Conservation (phyloP, 2,888 invertebrate genomes). For the Cenopis cana region DNA sequence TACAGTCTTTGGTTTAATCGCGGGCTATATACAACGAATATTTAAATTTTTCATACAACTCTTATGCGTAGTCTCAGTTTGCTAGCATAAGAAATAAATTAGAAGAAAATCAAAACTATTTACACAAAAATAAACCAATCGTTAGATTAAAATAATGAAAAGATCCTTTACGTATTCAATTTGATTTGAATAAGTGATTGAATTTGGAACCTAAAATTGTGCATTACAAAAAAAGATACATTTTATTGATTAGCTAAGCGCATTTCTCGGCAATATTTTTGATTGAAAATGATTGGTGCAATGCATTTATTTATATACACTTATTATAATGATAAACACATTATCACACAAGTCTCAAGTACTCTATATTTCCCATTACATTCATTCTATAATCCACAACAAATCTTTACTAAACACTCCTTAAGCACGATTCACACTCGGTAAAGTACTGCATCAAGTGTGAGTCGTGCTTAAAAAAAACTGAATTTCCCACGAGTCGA, state of each 20-base stretch:
- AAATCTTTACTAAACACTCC: background rate
- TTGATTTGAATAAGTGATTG: constrained; percentile 42
- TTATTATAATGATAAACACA: constrained; percentile 47
- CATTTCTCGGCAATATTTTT: constrained; percentile 51
- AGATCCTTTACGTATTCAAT: constrained; percentile 35
- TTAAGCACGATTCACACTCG: constrained; percentile 12
- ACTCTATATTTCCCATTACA: constrained; percentile 7
- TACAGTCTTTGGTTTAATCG: constrained; percentile 53
- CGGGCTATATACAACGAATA: constrained; percentile 25
- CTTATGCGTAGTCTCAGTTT: constrained; percentile 58
- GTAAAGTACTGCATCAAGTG: background rate
- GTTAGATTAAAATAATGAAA: constrained; percentile 38
- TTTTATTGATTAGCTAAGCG: constrained; percentile 40
- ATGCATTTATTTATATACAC: constrained; percentile 54
- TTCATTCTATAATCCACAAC: constrained; percentile 1
- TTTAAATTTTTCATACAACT: constrained; percentile 9
- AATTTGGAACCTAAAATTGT: constrained; percentile 32
- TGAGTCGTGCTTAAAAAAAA: constrained; percentile 5
- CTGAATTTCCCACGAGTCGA: constrained; percentile 14
- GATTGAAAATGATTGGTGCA: constrained; percentile 61
- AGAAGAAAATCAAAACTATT: constrained; percentile 42
- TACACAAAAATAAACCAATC: constrained; percentile 41
- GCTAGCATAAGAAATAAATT: constrained; percentile 35
- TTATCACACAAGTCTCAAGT: constrained; percentile 15
- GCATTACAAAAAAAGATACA: constrained; percentile 39